Base-by-base conservation (phyloP, 2,888 invertebrate genomes). In the Thalpophila matura region DNA sequence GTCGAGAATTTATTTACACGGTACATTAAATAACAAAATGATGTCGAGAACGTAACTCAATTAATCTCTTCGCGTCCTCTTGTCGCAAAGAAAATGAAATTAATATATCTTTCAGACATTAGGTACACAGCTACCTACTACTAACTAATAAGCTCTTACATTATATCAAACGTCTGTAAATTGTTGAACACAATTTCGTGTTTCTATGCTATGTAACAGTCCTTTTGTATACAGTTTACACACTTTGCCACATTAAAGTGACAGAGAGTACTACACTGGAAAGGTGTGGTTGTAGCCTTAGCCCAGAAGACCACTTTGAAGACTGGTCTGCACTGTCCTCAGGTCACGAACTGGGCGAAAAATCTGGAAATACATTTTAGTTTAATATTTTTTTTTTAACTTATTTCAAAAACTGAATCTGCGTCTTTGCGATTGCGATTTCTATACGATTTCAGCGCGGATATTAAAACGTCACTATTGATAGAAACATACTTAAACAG, bases 331-430 rank as follows among this genome's bases (percentile, higher is more conserved):
- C 82, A 55, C 73, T 80, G 42, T 81, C 77, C 61, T 91, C 87
- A 62, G 91, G 92, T 92, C 92, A 92, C 83, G 89, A 89, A 61
- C 89, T 91, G 22, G 91, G 84, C 0, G 87, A 77, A 20, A 89
- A 62, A 74, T 89, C 92, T 92, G 87, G 0, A 80, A 89, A 75
- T 18, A 71, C 0, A 55, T 3, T 10, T 14, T 2, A 10, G 2
- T 18, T 46, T n/a, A 40, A 9, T 9, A 12, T 35, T n/a, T n/a
- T n/a, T n/a, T n/a, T n/a, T n/a, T n/a, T n/a, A n/a, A n/a, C n/a
- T n/a, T n/a, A n/a, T n/a, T n/a, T n/a, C n/a, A n/a, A n/a, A n/a
- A n/a, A n/a, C n/a, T n/a, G n/a, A n/a, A n/a, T n/a, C n/a, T n/a
- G n/a, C n/a, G n/a, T n/a, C n/a, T n/a, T n/a, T n/a, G n/a, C n/a